Base-by-base conservation (phyloP, 2,113 vertebrate species). In the Amphiprion ocellaris region DNA sequence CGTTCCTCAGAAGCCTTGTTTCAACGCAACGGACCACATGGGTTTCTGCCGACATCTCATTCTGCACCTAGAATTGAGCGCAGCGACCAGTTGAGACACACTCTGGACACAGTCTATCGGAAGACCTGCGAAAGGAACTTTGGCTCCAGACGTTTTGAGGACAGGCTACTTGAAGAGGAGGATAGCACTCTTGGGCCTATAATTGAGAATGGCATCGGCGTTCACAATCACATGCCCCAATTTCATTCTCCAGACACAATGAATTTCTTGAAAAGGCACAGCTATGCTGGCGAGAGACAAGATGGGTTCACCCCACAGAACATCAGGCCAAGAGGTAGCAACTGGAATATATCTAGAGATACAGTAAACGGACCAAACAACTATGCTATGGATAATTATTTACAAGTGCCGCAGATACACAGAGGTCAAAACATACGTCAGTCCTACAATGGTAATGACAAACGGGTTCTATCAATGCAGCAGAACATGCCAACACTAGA, bases 211-310 rank as follows among this genome's bases (percentile, higher is more conserved):
- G 88, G 91, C 46, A 90, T 94, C 17, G 93, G 92, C 60, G 83
- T 86, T 62, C 94, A 94, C 26, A 95, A 90, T 63, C 69, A 92
- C 69, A 75, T 95, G 28, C 89, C 94, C 30, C 94, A 94, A 3
- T 86, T 93, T 72, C 95, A 95, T 44, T 90, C 93, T 15, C 71
- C 83, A 87, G 96, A 97, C 30, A 64, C 87, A 12, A 93, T 90
- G 41, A 94, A 96, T 63, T 96, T 94, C 70, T 94, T 94, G 87
- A 99, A 99, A 91, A 94, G 98, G 64, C 98, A 99, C 52, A 99
- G 98, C 83, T 99, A 99, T 33, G 98, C 98, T 8, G 98, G 98
- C 1, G 97, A 98, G 69, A 95, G 93, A 56, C 92, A 95, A 28
- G 97, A 97, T 81, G 93, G 81, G 47, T 87, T 93, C 1, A 90